Evolutionary conservation across 2,113 vertebrate genomes (phyloP), one percentile per base, ranked within the genome.

Genomic region (Catharus minimus): DNA sequence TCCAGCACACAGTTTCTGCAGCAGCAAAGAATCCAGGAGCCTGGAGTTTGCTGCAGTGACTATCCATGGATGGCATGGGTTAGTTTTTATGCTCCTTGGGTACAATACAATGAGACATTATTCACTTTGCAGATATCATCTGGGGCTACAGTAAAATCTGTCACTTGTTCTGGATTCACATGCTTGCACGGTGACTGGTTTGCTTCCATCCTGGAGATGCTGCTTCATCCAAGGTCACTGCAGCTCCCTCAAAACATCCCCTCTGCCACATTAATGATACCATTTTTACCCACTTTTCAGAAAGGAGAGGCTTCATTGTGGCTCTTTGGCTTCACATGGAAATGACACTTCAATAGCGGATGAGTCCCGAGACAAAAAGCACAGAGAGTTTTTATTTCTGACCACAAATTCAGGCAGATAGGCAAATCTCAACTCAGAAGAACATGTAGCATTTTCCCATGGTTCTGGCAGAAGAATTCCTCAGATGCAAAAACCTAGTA

Each of bases 351-450:
- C 52, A 47, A 38, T 41, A 73, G 64, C 2, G 12, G 64, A 44
- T 6, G 13, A 73, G 5, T 10, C 28, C 33, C 64, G 23, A 22
- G 27, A 60, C 26, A 64, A 64, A 89, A 86, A 60, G 28, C 47
- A 20, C 0, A 0, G 7, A 21, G 26, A 36, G 2, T 73, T 65
- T 60, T 41, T 33, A 67, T 71, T 56, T 56, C n/a, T 24, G 16
- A 5, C 28, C 27, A 7, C 43, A 52, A 77, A 52, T 17, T 49
- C n/a, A 41, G 46, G 55, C 39, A 85, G 71, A 82, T 30, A 52
- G 3, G 22, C 13, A 82, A 86, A 88, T 41, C 52, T 74, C 60
- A 62, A 7, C 64, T 69, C 47, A n/a, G 64, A 76, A 61, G 22
- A 66, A 44, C 22, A 57, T n/a, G 27, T 6, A 61, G 15, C 33